Conservation (phyloP, 2,888 invertebrate species). For the Ptychoptera albimana region DNA sequence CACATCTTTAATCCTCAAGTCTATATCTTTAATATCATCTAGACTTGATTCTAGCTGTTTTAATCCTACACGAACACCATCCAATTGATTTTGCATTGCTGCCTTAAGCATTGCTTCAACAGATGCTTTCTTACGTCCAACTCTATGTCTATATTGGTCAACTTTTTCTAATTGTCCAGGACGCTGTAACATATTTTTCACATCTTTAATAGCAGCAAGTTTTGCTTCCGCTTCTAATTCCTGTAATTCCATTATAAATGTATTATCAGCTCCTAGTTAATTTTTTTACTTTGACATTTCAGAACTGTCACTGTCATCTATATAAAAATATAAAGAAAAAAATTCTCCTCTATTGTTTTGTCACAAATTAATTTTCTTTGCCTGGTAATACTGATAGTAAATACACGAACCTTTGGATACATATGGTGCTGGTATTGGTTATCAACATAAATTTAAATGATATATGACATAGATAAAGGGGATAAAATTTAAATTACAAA, state of each 20-base stretch:
- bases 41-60: slow-evolving; percentile 76
- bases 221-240: slow-evolving; percentile 65
- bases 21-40: slow-evolving; percentile 64
- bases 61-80: slow-evolving; percentile 88
- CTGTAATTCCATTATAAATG: slow-evolving; percentile 33
- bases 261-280: neutral
- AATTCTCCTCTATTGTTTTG: neutral
- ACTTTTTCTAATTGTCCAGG: slow-evolving; percentile 92
- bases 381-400: no score
- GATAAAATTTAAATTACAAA: no score
- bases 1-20: slow-evolving; percentile 52
- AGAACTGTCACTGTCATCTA: neutral
- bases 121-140: slow-evolving; percentile 27
- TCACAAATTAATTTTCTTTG: no score
- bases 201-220: slow-evolving; percentile 62
- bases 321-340: neutral
- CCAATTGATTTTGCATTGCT: slow-evolving; percentile 96
- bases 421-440: no score
- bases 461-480: no score
- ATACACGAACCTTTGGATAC: no score
- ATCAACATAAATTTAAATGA: no score
- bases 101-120: slow-evolving; percentile 55
- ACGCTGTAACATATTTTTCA: slow-evolving; percentile 82
- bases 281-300: neutral
- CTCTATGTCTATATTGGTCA: slow-evolving; percentile 27